Conservation (phyloP, 2,888 invertebrate genomes). For the Nasonovia ribisnigri region DNA sequence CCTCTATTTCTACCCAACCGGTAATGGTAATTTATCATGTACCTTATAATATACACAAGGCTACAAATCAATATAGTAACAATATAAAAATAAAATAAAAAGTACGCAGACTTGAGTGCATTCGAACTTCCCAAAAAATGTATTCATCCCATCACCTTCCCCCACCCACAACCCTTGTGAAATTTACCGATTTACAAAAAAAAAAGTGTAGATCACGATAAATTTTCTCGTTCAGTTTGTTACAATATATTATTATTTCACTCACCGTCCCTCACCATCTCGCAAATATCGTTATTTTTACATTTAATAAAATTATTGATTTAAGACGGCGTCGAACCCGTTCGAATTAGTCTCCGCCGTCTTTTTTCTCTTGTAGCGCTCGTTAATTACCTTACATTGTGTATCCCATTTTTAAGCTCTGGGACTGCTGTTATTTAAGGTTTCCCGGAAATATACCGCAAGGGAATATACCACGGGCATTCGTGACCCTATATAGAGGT, state of each 20-base stretch:
- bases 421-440: not conserved
- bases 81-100: not conserved
- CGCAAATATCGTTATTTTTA: not conserved
- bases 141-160: not conserved
- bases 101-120: not conserved
- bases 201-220: not conserved
- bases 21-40: not conserved
- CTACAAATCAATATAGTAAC: not conserved
- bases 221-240: not conserved
- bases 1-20: not conserved
- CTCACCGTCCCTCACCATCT: not conserved
- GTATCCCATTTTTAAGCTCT: not conserved
- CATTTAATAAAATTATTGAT: not conserved
- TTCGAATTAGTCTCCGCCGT: not conserved
- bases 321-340: not conserved
- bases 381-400: not conserved
- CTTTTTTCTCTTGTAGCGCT: not conserved
- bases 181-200: not conserved
- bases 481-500: not conserved
- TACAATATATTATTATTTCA: not conserved
- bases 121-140: not conserved
- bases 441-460: not conserved
- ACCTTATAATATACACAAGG: not conserved
- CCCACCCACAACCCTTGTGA: not conserved
- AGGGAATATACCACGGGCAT: not conserved